Evolutionary conservation across 2,888 invertebrate genomes (phyloP), one percentile per base, ranked within the genome.

Genomic region (Drosophila mimetica): DNA sequence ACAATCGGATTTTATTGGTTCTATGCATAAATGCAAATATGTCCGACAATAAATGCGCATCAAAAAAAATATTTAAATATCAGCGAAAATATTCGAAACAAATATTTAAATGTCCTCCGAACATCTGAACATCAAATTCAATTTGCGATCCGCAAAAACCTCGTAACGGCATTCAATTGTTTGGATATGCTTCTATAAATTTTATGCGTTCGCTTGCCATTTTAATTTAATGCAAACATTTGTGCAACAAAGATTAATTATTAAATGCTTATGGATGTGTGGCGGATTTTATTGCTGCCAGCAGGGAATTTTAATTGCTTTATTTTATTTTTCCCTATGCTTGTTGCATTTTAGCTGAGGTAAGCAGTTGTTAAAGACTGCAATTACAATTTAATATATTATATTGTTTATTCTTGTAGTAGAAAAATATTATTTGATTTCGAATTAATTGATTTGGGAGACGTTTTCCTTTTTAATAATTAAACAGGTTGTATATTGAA

Each of bases 211-310:
- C 76, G 59, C 53, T 60, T 61, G 66, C 66, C 55, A 76, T 66
- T 84, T 79, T 75, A 63, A 83, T 83, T 75, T 58, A 72, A 83
- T 61, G 67, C 73, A 82, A 85, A 85, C 59, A 87, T 79, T 82
- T 75, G 69, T 37, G 25, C 47, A 55, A 44, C 63, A 51, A 52
- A 64, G 50, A 79, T 78, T 72, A 74, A 85, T 85, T 74, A 81
- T 81, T 66, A 63, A 76, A 65, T 63, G 69, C 11, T 34, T 39
- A 36, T 22, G 32, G 3, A 16, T 36, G 37, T 53, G 25, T 48
- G 44, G 30, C 50, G 34, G 50, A 63, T 36, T 75, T 55, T 46
- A 46, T 61, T 30, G 16, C 34, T 22, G 46, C 39, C 37, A 50
- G 73, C 48, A 37, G 18, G 32, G 42, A 44, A 48, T 39, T 60